A percentile compares a stretch with the other conserved stretches of the same genome.
phyloP scores from a whole-genome alignment of 2,113 vertebrate genomes.

The Tympanuchus pallidicinctus region DNA sequence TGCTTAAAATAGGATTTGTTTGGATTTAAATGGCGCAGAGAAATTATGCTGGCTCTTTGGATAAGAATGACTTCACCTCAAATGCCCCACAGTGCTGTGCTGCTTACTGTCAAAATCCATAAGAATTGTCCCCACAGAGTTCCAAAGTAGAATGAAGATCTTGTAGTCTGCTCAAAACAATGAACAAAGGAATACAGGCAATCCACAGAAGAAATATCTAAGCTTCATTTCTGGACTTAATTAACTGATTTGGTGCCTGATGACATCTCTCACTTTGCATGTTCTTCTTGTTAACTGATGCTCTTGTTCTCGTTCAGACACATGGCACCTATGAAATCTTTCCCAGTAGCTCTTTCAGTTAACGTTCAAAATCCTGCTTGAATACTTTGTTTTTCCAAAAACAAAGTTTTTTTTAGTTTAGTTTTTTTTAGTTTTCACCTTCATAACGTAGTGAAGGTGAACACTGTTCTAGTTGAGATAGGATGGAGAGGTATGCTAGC shows the following conservation, averaged over 20 bases:
- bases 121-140: background rate
- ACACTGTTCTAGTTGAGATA: background rate
- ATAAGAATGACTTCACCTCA: background rate
- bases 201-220: background rate
- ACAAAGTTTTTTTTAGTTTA: too few species aligned
- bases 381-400: background rate
- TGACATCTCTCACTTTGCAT: background rate
- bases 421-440: background rate
- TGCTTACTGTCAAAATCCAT: background rate
- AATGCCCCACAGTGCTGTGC: rapidly evolving
- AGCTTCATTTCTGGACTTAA: background rate
- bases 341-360: background rate
- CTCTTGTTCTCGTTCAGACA: background rate
- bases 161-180: rapidly evolving
- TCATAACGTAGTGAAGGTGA: rapidly evolving
- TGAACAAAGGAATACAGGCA: rapidly evolving
- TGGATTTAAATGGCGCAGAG: background rate
- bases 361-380: background rate
- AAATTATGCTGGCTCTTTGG: background rate
- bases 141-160: background rate
- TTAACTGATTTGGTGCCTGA: background rate
- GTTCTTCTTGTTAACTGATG: background rate
- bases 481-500: background rate
- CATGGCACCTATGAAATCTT: background rate
- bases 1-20: background rate